Percentiles rank a stretch among this genome's conserved stretches.
phyloP scores from a whole-genome alignment of 2,797 vertebrate genomes.

The Anguilla marmorata region DNA sequence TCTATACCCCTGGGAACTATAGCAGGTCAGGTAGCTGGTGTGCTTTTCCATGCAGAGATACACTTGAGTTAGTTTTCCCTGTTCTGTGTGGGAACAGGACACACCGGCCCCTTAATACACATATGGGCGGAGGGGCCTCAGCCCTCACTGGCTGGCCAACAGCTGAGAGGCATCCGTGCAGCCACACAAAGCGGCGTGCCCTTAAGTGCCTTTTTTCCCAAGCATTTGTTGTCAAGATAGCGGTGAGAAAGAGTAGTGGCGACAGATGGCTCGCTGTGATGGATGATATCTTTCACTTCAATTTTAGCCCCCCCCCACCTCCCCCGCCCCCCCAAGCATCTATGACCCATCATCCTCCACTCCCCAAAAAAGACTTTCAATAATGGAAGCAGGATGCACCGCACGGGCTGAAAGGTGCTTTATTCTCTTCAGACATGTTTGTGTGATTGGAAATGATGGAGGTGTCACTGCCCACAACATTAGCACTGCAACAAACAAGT shows the following conservation, averaged over 20 bases:
- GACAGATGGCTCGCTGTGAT: background rate
- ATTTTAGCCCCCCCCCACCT: background rate
- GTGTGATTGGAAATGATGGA: background rate
- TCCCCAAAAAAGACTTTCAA: background rate
- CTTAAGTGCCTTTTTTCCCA: background rate
- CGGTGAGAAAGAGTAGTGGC: background rate
- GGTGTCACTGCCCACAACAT: background rate
- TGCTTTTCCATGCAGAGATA: background rate
- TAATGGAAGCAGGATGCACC: background rate
- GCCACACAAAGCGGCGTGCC: too few relatives aligned
- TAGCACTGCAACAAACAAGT: background rate
- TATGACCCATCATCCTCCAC: background rate
- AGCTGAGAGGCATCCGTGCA: background rate
- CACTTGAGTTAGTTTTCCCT: background rate
- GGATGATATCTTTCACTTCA: slow-evolving; percentile 5
- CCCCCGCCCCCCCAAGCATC: background rate
- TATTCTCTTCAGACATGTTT: background rate
- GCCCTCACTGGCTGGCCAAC: background rate
- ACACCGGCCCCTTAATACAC: background rate
- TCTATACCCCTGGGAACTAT: background rate
- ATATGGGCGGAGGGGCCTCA: background rate
- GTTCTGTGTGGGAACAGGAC: background rate
- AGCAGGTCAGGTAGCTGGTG: background rate
- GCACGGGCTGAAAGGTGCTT: background rate
- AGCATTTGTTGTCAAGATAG: background rate